Percentiles rank a stretch among this genome's conserved stretches.
phyloP scores from a whole-genome alignment of 2,888 invertebrate genomes.

The Ischnus inquisitorius region DNA sequence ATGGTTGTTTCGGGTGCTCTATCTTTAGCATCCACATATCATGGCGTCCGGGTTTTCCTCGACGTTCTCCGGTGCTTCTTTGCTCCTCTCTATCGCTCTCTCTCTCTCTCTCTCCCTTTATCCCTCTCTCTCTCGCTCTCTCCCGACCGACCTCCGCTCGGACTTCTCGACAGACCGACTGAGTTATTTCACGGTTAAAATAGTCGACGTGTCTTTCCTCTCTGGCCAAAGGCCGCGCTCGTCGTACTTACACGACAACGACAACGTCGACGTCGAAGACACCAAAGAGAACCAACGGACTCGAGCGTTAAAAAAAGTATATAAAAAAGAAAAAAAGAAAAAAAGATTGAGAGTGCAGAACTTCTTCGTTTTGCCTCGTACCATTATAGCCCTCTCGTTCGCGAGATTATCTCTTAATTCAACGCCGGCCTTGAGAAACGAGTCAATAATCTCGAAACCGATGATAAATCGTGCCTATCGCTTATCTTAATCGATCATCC shows the following conservation, averaged over 20 bases:
- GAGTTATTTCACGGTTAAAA: conserved; percentile 84
- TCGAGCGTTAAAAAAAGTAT: conserved; percentile 17
- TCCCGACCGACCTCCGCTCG: conserved; percentile 66
- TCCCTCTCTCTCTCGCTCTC: conserved; percentile 46
- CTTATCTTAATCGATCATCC: not conserved
- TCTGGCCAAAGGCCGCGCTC: conserved; percentile 68
- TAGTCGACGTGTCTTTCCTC: conserved; percentile 80
- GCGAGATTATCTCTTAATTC: conserved; percentile 25
- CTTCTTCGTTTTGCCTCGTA: not conserved
- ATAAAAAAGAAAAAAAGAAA: conserved; percentile 18
- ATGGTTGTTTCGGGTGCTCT: conserved; percentile 81
- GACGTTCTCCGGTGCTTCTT: conserved; percentile 43
- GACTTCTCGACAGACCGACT: conserved; percentile 75
- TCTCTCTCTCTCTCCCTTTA: conserved; percentile 54
- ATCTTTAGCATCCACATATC: conserved; percentile 82
- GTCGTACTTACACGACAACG: conserved; percentile 30
- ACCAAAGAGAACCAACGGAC: conserved; percentile 61
- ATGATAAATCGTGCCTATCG: not conserved
- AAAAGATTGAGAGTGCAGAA: not conserved
- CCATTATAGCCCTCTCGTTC: conserved; percentile 3
- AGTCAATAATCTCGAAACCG: conserved; percentile 32
- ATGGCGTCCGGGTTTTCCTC: conserved; percentile 75
- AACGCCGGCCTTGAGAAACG: conserved; percentile 34
- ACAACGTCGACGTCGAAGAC: conserved; percentile 45
- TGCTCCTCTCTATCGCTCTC: conserved; percentile 38